A percentile compares a stretch with the other conserved stretches of the same genome.
phyloP scores from a whole-genome alignment of 1,140 invertebrate genomes.

The Lasioglossum baleicum region DNA sequence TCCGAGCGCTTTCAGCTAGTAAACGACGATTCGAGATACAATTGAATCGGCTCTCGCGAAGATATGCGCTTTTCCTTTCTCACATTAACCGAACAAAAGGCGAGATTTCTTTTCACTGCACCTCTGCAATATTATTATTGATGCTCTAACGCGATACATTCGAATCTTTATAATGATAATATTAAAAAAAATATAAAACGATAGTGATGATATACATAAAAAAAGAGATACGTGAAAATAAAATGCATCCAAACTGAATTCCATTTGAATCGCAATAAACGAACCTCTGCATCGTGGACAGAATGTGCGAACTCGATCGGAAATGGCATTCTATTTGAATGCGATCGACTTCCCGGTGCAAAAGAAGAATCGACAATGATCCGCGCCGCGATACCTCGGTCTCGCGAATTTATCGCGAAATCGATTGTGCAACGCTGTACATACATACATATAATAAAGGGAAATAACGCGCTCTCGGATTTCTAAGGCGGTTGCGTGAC shows the following conservation, averaged over 20 bases:
- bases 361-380: conserved; percentile 17
- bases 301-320: not conserved
- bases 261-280: too few species aligned
- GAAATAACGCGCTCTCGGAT: conserved; percentile 40
- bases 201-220: too few species aligned
- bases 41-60: not conserved
- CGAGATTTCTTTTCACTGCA: too few species aligned
- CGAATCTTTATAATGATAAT: too few species aligned
- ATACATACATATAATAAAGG: conserved; percentile 35
- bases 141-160: too few species aligned
- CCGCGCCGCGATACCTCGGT: conserved; percentile 60
- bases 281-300: too few species aligned
- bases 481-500: conserved; percentile 62
- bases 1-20: not conserved
- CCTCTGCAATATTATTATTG: too few species aligned
- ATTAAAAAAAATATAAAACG: too few species aligned
- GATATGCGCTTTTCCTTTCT: not conserved
- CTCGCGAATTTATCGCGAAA: conserved; percentile 61
- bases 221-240: too few species aligned
- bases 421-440: conserved; percentile 59
- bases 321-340: not conserved
- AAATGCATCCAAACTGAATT: too few species aligned
- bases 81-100: not conserved
- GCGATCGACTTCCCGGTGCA: not conserved
- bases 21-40: not conserved